Percentiles rank a stretch among this genome's conserved stretches.
Evolutionary conservation across 2,888 invertebrate species (phyloP).

Genomic region (Candidula unifasciata): DNA sequence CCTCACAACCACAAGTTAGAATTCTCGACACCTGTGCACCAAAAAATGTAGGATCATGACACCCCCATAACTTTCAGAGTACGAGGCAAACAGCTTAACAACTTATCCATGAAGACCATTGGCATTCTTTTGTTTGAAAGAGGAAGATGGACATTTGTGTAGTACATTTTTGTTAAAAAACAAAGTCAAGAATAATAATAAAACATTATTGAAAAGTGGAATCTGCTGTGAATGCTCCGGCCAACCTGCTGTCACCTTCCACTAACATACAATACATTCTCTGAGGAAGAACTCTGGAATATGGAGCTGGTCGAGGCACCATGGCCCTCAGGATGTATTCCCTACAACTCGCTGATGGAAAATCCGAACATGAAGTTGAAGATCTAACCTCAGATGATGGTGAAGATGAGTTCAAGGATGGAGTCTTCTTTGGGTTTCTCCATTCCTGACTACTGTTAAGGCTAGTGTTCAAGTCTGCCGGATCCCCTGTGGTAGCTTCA

Average conservation of each 20-base stretch:
- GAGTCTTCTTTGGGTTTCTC: conserved; percentile 60
- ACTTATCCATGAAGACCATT: no score
- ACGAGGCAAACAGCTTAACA: no score
- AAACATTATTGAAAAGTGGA: conserved; percentile 81
- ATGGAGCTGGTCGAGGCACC: conserved; percentile 82
- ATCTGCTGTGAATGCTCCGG: conserved; percentile 89
- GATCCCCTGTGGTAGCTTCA: conserved; percentile 37
- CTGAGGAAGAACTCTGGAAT: conserved; percentile 83
- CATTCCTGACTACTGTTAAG: conserved; percentile 64
- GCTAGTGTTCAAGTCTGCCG: conserved; percentile 59
- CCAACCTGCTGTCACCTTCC: conserved; percentile 83
- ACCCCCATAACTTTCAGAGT: no score
- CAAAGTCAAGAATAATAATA: neutral
- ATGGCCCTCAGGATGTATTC: conserved; percentile 84
- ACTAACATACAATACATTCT: conserved; percentile 85
- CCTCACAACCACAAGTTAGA: no score
- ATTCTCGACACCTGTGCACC: no score
- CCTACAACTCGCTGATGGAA: conserved; percentile 81
- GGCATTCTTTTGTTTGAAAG: no score
- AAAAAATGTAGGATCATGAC: no score
- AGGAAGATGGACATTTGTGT: no score
- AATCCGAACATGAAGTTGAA: conserved; percentile 71
- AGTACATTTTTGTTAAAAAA: no score
- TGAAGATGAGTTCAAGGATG: conserved; percentile 46
- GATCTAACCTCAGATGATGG: conserved; percentile 33